phyloP scores from a whole-genome alignment of 2,797 vertebrate species.

The Eremophila alpestris region DNA sequence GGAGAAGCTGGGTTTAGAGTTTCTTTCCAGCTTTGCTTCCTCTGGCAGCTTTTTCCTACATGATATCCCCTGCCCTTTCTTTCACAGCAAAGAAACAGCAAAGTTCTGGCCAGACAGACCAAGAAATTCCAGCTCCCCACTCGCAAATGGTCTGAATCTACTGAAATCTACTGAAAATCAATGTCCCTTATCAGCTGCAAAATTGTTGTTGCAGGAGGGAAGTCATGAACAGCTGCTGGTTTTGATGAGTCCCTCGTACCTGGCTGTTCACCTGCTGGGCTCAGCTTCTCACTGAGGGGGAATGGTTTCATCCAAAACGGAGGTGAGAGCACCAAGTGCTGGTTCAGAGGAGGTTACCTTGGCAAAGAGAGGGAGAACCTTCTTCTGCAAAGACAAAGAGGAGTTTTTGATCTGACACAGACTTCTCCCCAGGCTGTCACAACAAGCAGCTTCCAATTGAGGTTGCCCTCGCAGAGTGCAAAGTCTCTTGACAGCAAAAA shows the following conservation, averaged over 20 bases:
- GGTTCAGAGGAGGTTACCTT: not conserved
- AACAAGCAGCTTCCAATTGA: not conserved
- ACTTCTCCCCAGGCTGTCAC: constrained; percentile 5
- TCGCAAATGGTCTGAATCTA: not conserved
- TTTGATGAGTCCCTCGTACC: constrained; percentile 6
- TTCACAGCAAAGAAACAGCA: not conserved
- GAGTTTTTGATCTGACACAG: not conserved
- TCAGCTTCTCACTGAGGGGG: not conserved
- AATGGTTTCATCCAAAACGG: not conserved
- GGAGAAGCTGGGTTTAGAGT: not conserved
- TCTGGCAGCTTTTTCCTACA: not conserved
- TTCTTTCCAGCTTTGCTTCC: not conserved
- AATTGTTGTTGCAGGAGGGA: constrained; percentile 26
- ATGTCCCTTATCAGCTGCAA: constrained; percentile 8
- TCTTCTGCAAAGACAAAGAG: not conserved
- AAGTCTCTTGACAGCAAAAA: not conserved
- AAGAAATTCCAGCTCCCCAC: constrained; percentile 17
- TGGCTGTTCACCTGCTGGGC: not conserved
- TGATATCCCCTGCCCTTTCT: not conserved
- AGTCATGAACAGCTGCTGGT: not conserved
- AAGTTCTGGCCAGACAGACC: not conserved
- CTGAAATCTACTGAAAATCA: constrained; percentile 44
- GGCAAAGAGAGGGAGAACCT: not conserved
- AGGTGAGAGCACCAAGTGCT: not conserved
- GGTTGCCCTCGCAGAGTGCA: not conserved